Base-by-base conservation (phyloP, 2,797 vertebrate species). In the Hybognathus amarus region DNA sequence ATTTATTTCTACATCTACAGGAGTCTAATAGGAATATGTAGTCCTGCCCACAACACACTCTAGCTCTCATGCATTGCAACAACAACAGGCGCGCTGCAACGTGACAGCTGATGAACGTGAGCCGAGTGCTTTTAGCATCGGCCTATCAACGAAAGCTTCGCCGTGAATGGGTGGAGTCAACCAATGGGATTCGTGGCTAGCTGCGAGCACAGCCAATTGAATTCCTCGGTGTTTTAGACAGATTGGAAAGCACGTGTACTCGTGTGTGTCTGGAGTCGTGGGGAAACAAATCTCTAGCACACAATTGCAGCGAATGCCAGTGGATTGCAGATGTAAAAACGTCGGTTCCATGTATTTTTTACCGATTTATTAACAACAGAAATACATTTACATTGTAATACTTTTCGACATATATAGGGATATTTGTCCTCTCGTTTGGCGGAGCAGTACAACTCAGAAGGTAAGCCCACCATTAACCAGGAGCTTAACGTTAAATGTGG, bases 41-140 rank as follows among this genome's bases (percentile, higher is more conserved):
- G 27, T 10, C 17, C 54, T 50, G 10, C 75, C 38, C 66, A 71
- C 67, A 38, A 38, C 66, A 59, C 36, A 47, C 81, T 75, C 74
- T 5, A 50, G 45, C 61, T 64, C 30, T 69, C 70, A 59, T 40
- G 83, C 83, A 47, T 81, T 24, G 36, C 20, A n/a, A 30, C 56
- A 20, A 63, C 20, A 80, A 77, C 88, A 86, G 86, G 80, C 85
- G 84, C 56, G 33, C 77, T 85, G 88, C 88, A 89, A 89, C 88
- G 88, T 89, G 88, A 89, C 88, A 70, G 18, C 18, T 24, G 69
- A 75, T 47, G 9, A 82, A 82, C 88, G 79, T 89, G 88, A 30
- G 27, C 68, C 40, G 15, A 63, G 64, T 69, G 52, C 50, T 64
- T 42, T 79, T 63, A 1, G 54, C 50, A 0, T 0, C 45, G 27